Conservation (phyloP, 2,888 invertebrate genomes). For the Drosophila pseudotakahashii region DNA sequence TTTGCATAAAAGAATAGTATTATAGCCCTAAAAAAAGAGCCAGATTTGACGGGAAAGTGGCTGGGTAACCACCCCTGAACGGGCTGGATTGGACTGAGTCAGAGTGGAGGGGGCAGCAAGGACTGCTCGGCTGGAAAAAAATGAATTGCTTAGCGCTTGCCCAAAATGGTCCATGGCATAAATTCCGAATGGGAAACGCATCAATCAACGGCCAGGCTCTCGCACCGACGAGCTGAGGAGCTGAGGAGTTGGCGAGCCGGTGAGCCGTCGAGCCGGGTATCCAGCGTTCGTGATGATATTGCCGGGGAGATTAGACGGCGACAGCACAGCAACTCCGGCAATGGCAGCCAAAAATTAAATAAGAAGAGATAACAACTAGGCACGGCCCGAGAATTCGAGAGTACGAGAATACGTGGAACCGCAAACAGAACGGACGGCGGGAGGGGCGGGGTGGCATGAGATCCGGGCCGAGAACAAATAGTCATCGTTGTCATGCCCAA, state of each 20-base stretch:
- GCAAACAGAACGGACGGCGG: constrained; percentile 28
- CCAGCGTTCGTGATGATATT: constrained; percentile 73
- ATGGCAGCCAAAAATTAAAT: constrained; percentile 76
- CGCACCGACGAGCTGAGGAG: constrained; percentile 29
- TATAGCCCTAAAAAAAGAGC: not conserved
- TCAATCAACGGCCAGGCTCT: constrained; percentile 68
- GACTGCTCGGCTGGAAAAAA: constrained; percentile 56
- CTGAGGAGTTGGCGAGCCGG: constrained; percentile 16
- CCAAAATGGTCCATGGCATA: constrained; percentile 79
- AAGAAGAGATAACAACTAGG: constrained; percentile 76
- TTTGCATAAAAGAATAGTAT: not conserved
- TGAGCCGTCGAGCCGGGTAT: constrained; percentile 16
- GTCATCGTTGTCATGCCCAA: constrained; percentile 65
- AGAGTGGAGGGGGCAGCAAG: constrained; percentile 2
- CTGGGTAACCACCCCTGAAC: constrained; percentile 9
- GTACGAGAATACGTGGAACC: constrained; percentile 56
- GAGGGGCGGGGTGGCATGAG: constrained; percentile 9
- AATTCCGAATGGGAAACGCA: constrained; percentile 81
- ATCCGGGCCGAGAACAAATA: constrained; percentile 68
- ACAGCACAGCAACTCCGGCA: constrained; percentile 41
- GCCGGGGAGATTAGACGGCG: constrained; percentile 79
- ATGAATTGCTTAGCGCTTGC: constrained; percentile 74
- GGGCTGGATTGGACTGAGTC: not conserved
- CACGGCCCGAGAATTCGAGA: constrained; percentile 54
- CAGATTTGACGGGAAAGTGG: constrained; percentile 17